Conservation (phyloP, 2,888 invertebrate genomes). For the Gymnosoma rotundatum region DNA sequence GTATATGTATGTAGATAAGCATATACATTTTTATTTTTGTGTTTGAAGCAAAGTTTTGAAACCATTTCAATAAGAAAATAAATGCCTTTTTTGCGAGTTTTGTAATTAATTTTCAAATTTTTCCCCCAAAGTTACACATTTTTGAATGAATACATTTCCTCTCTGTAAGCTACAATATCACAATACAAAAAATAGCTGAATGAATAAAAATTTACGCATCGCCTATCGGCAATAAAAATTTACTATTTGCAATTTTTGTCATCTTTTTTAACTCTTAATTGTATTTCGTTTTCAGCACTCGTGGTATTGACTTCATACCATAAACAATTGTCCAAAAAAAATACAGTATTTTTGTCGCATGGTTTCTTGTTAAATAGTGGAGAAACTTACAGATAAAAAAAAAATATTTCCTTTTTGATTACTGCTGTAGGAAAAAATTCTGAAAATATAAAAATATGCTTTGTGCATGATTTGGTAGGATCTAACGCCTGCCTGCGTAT, state of each 20-base stretch:
- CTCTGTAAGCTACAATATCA: neutral
- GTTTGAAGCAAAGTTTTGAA: too few species aligned
- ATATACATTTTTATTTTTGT: too few species aligned
- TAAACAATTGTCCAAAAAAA: conserved; percentile 19
- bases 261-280: conserved; percentile 9
- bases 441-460: neutral
- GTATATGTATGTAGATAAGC: too few species aligned
- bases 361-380: conserved; percentile 21
- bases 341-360: neutral
- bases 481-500: conserved; percentile 18
- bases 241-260: conserved; percentile 15
- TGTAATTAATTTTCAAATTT: too few species aligned
- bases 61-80: too few species aligned
- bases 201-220: conserved; percentile 29
- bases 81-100: too few species aligned
- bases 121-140: too few species aligned
- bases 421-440: neutral
- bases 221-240: conserved; percentile 29
- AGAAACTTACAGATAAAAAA: conserved; percentile 22
- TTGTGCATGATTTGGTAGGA: conserved; percentile 12
- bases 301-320: conserved; percentile 22
- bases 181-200: neutral
- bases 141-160: neutral
- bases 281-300: neutral
- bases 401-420: neutral